Conservation (phyloP, 2,888 invertebrate genomes). For the Nephrotoma appendiculata region DNA sequence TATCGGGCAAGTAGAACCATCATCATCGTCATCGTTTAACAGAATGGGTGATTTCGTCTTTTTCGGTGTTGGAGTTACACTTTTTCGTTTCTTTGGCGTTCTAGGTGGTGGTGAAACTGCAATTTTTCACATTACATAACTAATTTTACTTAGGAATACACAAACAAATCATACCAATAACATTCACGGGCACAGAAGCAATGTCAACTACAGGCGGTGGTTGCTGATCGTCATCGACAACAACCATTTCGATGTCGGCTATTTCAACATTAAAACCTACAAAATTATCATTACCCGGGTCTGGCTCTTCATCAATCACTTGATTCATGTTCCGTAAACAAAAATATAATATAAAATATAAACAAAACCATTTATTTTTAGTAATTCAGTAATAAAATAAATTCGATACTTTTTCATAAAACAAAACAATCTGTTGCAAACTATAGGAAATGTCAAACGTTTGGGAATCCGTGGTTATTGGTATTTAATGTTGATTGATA, state of each 20-base stretch:
- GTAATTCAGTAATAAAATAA: background rate
- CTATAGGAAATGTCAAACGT: background rate
- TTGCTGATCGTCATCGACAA: background rate
- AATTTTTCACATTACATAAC: background rate
- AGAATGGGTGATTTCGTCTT: background rate
- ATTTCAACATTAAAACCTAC: background rate
- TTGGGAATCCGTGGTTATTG: background rate
- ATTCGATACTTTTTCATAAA: background rate
- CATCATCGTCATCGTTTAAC: constrained; percentile 37
- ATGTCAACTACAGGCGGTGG: background rate
- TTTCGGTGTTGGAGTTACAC: constrained; percentile 1
- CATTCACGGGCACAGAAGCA: background rate
- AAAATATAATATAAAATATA: background rate
- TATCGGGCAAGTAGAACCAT: constrained; percentile 67
- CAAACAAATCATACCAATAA: background rate
- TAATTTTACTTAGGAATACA: background rate
- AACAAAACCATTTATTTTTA: background rate
- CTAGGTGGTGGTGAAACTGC: background rate
- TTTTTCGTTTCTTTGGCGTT: constrained; percentile 11
- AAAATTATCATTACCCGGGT: background rate
- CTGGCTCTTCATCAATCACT: background rate
- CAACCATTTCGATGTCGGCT: background rate
- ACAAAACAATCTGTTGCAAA: background rate
- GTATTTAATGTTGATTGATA: background rate
- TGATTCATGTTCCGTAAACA: background rate